Base-by-base conservation (phyloP, 2,797 vertebrate species). In the Rhabdophis nuchalis region DNA sequence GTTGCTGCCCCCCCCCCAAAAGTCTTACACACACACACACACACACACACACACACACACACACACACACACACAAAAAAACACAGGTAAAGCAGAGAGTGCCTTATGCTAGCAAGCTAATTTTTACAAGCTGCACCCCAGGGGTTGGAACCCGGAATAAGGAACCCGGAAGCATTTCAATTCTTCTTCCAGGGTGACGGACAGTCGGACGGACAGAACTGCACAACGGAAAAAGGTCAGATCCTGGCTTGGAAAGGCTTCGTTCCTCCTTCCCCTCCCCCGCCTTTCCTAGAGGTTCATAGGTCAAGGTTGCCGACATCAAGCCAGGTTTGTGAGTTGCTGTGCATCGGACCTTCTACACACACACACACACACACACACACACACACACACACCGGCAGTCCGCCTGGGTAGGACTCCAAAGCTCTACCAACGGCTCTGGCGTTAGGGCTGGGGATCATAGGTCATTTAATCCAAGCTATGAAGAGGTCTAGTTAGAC, bases 81-180 rank as follows among this genome's bases (percentile, higher is more conserved):
- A n/a, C n/a, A 5, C 0, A 64, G 77, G 61, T 56, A 50, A 92
- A 0, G 4, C 90, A 60, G 94, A 57, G 93, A 97, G 97, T 97
- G 97, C 97, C 96, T 97, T 96, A 91, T 56, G 91, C 36, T 29
- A 90, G 72, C 0, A 0, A 92, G 88, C 92, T 95, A 92, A 41
- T 29, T 23, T 23, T n/a, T 20, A 1, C n/a, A 54, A 93, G 46
- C 87, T 27, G 0, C 0, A 53, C 60, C 93, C 93, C 89, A 92
- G 89, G 85, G 50, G 1, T 0, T 32, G 89, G 58, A 89, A 88
- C 41, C 5, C 2, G 7, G 85, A 25, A 16, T 0, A 4, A 8
- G 1, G 0, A 50, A 86, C 88, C 4, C 61, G 12, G 46, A 91
- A 77, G 14, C 18, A 13, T 32, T 32, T 86, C 25, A 8, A 3